A percentile compares a stretch with the other conserved stretches of the same genome.
phyloP scores from a whole-genome alignment of 2,797 vertebrate species.

The Xenops minutus region DNA sequence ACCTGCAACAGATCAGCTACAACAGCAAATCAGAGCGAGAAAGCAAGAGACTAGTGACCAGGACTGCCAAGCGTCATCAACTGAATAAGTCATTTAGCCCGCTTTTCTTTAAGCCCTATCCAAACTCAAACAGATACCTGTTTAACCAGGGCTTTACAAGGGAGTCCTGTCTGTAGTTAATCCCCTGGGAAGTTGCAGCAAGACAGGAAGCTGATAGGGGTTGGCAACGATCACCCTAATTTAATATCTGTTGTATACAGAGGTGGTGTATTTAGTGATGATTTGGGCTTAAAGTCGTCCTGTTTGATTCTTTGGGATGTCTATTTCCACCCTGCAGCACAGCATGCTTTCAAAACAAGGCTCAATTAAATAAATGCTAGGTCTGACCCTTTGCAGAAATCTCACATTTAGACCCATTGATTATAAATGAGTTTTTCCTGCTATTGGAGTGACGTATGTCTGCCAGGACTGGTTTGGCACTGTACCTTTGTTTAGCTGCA shows the following conservation, averaged over 20 bases:
- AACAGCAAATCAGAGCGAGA: not conserved
- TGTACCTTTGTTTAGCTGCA: not conserved
- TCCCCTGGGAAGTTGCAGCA: not conserved
- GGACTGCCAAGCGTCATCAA: not conserved
- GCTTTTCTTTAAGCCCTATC: not conserved
- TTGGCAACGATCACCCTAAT: not conserved
- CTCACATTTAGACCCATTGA: not conserved
- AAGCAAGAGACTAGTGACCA: not conserved
- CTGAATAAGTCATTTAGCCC: not conserved
- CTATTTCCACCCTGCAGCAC: not conserved
- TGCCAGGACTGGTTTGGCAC: not conserved
- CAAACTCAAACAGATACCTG: not conserved
- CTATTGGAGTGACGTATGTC: not conserved
- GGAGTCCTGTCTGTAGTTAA: not conserved
- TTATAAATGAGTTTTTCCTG: not conserved
- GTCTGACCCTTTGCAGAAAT: not conserved
- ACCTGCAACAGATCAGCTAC: not conserved
- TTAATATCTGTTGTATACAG: not conserved
- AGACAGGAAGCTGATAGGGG: not conserved
- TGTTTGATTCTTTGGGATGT: not conserved
- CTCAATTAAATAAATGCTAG: not conserved
- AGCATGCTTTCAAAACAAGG: not conserved
- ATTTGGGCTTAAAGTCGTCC: not conserved
- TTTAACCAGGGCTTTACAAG: not conserved
- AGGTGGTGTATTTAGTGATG: not conserved